Percentiles rank a stretch among this genome's conserved stretches.
Evolutionary conservation across 2,113 vertebrate species (phyloP).

Genomic region (Smithornis capensis): DNA sequence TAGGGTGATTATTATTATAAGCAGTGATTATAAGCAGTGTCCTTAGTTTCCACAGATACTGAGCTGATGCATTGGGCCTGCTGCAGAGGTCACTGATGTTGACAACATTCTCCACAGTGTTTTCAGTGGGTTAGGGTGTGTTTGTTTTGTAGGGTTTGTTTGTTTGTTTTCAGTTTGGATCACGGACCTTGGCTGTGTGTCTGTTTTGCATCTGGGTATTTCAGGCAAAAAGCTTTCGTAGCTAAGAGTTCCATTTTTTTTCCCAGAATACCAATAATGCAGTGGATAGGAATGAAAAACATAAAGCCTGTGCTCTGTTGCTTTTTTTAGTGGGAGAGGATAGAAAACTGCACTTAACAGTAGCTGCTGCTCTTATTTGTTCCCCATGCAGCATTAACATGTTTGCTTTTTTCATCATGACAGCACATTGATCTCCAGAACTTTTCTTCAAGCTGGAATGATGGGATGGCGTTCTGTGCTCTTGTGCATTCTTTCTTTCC

Average conservation of each 20-base stretch:
- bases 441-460: slow-evolving; percentile 94
- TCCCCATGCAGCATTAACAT: not conserved
- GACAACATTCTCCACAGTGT: not conserved
- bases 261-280: not conserved
- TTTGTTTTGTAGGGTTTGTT: no score
- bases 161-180: no score
- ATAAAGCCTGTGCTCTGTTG: not conserved
- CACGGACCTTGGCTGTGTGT: not conserved
- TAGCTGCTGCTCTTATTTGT: not conserved
- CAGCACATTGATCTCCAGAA: slow-evolving; percentile 96
- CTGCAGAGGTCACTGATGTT: not conserved
- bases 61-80: not conserved
- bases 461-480: slow-evolving; percentile 96
- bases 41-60: not conserved
- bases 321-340: not conserved
- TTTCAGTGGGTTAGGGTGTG: not conserved
- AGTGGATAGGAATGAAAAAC: not conserved
- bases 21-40: not conserved
- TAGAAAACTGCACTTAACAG: not conserved
- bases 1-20: not conserved
- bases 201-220: not conserved
- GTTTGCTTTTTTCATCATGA: not conserved
- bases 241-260: not conserved
- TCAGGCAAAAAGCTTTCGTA: not conserved
- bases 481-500: slow-evolving; percentile 96